Conservation (phyloP, 2,888 invertebrate genomes). For the Aporophyla lueneburgensis region DNA sequence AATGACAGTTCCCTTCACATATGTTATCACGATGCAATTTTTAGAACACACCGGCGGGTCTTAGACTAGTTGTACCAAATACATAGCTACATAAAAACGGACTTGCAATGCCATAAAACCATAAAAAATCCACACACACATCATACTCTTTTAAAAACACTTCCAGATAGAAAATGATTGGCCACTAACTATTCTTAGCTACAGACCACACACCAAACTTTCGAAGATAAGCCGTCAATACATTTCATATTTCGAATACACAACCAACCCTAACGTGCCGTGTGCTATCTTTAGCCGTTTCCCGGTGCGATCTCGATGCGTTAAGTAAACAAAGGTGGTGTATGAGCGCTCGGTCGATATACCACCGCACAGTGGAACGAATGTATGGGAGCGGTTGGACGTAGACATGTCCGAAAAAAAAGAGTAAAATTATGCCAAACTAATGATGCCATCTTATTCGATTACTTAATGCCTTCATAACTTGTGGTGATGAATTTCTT, state of each 20-base stretch:
- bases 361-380: too few relatives aligned
- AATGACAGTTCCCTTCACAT: neutral
- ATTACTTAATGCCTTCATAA: too few relatives aligned
- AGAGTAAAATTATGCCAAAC: too few relatives aligned
- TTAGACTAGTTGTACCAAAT: neutral
- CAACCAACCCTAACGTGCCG: slow-evolving; percentile 58
- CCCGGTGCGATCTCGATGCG: slow-evolving; percentile 76
- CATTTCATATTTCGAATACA: slow-evolving; percentile 50
- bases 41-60: neutral
- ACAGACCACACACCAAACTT: slow-evolving; percentile 57
- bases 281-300: slow-evolving; percentile 81
- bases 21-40: too few relatives aligned
- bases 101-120: neutral
- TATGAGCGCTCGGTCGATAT: slow-evolving; percentile 83
- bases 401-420: too few relatives aligned
- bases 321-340: slow-evolving; percentile 85
- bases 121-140: neutral
- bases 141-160: slow-evolving; percentile 2
- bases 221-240: slow-evolving; percentile 56
- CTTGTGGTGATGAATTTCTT: too few relatives aligned
- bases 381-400: too few relatives aligned
- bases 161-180: slow-evolving; percentile 3
- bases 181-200: slow-evolving; percentile 43
- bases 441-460: too few relatives aligned
- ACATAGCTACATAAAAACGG: neutral